A percentile compares a stretch with the other conserved stretches of the same genome.
Evolutionary conservation across 2,113 vertebrate species (phyloP).

Genomic region (Otus sunia): DNA sequence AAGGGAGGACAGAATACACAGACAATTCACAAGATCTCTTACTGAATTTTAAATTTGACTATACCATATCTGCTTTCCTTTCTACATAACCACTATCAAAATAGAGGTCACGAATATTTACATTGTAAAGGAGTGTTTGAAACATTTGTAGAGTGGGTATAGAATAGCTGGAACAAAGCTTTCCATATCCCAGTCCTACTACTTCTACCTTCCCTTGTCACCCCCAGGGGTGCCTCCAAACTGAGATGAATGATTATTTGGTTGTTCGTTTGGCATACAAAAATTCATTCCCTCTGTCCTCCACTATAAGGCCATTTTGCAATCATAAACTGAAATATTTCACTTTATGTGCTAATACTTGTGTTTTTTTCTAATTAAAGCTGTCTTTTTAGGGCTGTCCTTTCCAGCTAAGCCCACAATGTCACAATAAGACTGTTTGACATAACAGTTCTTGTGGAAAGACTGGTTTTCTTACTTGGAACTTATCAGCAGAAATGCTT

Average conservation of each 20-base stretch:
- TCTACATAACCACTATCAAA: background rate
- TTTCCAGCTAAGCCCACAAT: background rate
- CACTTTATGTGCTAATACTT: background rate
- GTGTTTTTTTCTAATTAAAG: fast-evolving
- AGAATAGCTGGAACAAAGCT: background rate
- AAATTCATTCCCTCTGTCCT: background rate
- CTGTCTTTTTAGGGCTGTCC: background rate
- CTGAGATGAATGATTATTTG: background rate
- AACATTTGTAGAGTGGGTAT: background rate
- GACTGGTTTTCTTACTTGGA: background rate
- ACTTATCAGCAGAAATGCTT: background rate
- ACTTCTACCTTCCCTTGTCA: background rate
- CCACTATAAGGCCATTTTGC: fast-evolving
- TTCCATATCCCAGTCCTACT: background rate
- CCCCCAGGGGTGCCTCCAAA: background rate
- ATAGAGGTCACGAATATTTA: background rate
- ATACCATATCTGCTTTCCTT: background rate
- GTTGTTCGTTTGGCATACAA: background rate
- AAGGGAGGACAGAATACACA: background rate
- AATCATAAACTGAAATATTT: background rate
- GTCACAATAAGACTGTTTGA: background rate
- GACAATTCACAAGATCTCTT: background rate
- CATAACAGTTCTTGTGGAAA: background rate
- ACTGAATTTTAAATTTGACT: background rate
- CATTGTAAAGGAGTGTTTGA: background rate